Conservation (phyloP, 2,888 invertebrate species). For the Apotomis capreana region DNA sequence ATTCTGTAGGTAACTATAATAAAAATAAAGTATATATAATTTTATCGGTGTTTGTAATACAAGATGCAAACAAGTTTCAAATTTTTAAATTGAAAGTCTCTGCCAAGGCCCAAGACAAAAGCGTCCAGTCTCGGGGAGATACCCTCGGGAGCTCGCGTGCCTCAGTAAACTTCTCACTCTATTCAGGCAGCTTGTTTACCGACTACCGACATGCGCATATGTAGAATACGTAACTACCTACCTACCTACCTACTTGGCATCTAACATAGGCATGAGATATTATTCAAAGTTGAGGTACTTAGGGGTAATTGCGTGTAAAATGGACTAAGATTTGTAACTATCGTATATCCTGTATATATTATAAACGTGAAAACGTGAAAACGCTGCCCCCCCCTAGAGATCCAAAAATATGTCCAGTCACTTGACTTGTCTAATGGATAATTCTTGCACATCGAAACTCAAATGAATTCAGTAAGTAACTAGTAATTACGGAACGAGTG, state of each 20-base stretch:
- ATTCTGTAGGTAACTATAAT: background rate
- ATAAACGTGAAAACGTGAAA: too few relatives aligned
- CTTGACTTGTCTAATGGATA: too few relatives aligned
- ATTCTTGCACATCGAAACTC: too few relatives aligned
- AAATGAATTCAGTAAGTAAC: too few relatives aligned
- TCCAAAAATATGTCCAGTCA: too few relatives aligned
- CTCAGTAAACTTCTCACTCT: constrained; percentile 29
- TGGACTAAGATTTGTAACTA: background rate
- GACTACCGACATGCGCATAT: constrained; percentile 6
- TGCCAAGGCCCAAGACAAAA: constrained; percentile 21
- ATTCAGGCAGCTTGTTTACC: background rate
- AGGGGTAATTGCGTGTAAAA: background rate
- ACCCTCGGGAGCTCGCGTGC: constrained; percentile 19
- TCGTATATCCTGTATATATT: too few relatives aligned
- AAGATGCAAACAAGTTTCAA: constrained; percentile 16
- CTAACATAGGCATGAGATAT: background rate
- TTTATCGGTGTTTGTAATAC: background rate
- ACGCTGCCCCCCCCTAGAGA: too few relatives aligned
- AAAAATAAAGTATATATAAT: background rate
- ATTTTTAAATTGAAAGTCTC: constrained; percentile 30
- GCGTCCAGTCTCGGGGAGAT: constrained; percentile 16
- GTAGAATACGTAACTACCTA: constrained; percentile 6
- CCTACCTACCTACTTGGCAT: background rate
- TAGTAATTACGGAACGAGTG: too few relatives aligned
- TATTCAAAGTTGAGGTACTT: background rate